These are phyloP conservation scores for Hexactinellida sp. DNA, from an alignment of 37 sponge, comb jelly and placozoan genomes.

Conservation along the genomic window DNA sequence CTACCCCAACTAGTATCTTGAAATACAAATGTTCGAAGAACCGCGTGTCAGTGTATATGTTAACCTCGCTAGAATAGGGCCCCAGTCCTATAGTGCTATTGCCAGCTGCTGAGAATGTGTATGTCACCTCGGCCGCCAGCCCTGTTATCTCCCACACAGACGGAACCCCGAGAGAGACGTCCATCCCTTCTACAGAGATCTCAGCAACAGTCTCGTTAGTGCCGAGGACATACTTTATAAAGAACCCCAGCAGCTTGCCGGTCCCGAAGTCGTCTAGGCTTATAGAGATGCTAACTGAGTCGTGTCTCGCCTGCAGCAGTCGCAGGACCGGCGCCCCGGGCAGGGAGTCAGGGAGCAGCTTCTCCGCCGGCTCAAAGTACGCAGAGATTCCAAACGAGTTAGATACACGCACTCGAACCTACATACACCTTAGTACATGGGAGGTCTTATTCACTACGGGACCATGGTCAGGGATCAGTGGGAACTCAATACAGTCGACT, in stretches of 20 bases:
- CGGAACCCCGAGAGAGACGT: background rate
- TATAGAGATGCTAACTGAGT: background rate
- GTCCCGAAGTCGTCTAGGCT: background rate
- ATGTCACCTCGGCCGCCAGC: background rate
- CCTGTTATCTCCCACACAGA: background rate
- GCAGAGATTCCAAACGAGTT: background rate
- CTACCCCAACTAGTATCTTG: background rate
- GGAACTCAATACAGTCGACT: too few relatives aligned
- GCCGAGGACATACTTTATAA: background rate
- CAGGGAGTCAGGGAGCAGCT: background rate
- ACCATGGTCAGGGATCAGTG: too few relatives aligned
- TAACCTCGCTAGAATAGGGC: background rate
- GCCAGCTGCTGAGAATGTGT: background rate
- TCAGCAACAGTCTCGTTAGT: background rate
- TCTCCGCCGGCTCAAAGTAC: background rate
- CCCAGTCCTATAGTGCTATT: constrained; percentile 1
- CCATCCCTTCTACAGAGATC: background rate
- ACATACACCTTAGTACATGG: too few relatives aligned
- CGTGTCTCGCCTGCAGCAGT: background rate
- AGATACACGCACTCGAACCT: background rate
- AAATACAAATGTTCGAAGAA: background rate
- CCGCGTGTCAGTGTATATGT: background rate
- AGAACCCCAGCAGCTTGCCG: background rate
- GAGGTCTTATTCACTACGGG: too few relatives aligned
- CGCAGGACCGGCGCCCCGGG: background rate